Evolutionary conservation across 2,888 invertebrate genomes (phyloP).

Genomic region (Altica lythri): DNA sequence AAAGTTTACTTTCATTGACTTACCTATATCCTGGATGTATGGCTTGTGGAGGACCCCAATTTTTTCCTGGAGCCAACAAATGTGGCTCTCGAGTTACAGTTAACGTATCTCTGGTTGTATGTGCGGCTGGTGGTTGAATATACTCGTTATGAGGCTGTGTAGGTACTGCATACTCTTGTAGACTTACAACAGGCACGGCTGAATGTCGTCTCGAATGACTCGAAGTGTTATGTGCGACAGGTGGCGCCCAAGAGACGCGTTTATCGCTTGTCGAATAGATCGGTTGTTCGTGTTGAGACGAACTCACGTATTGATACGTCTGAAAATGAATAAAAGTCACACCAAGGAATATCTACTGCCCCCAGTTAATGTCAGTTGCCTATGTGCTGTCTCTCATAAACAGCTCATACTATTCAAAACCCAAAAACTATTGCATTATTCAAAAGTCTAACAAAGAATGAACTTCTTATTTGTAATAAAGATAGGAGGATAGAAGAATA

Average conservation of each 20-base stretch:
- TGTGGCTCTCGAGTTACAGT: slow-evolving; percentile 61
- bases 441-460: no score
- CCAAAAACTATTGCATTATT: no score
- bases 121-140: slow-evolving; percentile 63
- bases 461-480: no score
- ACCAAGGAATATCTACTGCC: no score
- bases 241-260: slow-evolving; percentile 63
- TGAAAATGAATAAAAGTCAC: no score
- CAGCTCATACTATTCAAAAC: no score
- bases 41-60: slow-evolving; percentile 58
- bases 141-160: slow-evolving; percentile 62
- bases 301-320: slow-evolving; percentile 41
- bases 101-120: slow-evolving; percentile 60
- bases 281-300: slow-evolving; percentile 48
- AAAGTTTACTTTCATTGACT: slow-evolving; percentile 25
- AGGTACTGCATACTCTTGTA: slow-evolving; percentile 54
- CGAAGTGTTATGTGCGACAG: slow-evolving; percentile 41
- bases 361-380: no score
- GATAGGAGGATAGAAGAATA: no score
- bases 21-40: slow-evolving; percentile 60
- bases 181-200: slow-evolving; percentile 55
- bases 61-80: slow-evolving; percentile 61
- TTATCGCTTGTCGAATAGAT: slow-evolving; percentile 57
- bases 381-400: no score
- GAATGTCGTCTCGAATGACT: slow-evolving; percentile 52